Evolutionary conservation across 2,797 vertebrate species (phyloP).

Genomic region (Nothura maculosa): DNA sequence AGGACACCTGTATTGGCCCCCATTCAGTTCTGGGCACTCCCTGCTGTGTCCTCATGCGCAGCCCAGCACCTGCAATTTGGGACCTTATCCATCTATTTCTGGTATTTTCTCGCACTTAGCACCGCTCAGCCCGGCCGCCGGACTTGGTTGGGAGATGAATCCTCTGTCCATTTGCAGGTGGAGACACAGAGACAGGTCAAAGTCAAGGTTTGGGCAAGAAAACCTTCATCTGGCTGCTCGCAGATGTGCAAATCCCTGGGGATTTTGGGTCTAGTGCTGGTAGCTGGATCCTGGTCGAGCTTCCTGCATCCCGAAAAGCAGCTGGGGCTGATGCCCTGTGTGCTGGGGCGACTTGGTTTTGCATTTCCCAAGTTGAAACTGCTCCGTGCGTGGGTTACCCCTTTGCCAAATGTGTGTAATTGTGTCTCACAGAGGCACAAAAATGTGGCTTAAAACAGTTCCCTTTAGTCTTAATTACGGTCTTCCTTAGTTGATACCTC

Average conservation of each 20-base stretch:
- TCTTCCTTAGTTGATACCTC: background rate
- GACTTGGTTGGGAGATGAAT: background rate
- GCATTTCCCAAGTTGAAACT: background rate
- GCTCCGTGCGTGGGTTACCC: background rate
- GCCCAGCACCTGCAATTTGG: background rate
- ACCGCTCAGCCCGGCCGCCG: fast-evolving
- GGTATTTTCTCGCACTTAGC: background rate
- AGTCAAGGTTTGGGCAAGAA: no score
- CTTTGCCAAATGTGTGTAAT: background rate
- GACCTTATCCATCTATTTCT: background rate
- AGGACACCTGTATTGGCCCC: background rate
- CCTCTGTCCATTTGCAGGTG: background rate
- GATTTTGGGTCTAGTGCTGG: background rate
- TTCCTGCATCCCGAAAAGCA: background rate
- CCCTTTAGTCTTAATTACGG: background rate
- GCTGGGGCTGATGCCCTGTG: background rate
- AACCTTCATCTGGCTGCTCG: background rate
- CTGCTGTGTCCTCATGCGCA: background rate
- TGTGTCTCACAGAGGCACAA: fast-evolving
- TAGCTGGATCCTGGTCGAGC: background rate
- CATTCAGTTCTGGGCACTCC: fast-evolving
- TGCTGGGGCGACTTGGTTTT: background rate
- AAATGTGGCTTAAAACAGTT: background rate
- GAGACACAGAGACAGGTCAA: background rate
- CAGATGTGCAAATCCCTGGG: fast-evolving